phyloP scores from a whole-genome alignment of 2,113 vertebrate genomes.

The Burhinus bistriatus region DNA sequence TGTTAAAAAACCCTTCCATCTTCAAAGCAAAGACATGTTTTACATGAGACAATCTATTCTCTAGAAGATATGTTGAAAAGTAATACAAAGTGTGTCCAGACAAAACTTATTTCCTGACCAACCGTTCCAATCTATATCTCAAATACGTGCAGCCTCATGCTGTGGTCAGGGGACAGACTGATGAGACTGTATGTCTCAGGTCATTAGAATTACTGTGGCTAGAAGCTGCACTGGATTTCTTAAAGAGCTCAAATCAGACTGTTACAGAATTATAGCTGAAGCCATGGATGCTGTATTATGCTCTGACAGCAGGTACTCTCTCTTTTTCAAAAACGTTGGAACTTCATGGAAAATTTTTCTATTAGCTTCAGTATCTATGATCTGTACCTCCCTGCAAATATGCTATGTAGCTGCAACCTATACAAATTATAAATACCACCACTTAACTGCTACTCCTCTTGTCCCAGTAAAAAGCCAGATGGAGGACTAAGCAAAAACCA shows the following conservation, averaged over 20 bases:
- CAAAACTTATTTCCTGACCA: not conserved
- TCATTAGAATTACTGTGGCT: not conserved
- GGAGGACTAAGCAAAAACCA: not conserved
- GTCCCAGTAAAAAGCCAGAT: not conserved
- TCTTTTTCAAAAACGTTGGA: not conserved
- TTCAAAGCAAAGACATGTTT: not conserved
- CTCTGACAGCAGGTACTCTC: not conserved
- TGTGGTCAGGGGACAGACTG: not conserved
- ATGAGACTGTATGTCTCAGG: not conserved
- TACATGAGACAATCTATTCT: not conserved
- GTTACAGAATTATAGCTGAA: not conserved
- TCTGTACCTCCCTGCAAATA: not conserved
- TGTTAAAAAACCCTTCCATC: not conserved
- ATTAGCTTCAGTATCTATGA: not conserved
- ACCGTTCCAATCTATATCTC: not conserved
- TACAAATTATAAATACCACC: not conserved
- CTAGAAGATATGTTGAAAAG: not conserved
- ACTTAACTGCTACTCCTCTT: not conserved
- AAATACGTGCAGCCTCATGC: not conserved
- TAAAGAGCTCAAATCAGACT: not conserved
- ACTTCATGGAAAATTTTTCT: not conserved
- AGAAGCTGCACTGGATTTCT: not conserved
- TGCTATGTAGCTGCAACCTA: not conserved
- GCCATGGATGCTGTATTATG: not conserved
- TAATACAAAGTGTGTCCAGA: not conserved